Base-by-base conservation (phyloP, 1,140 invertebrate genomes). In the Bombus difficillimus region DNA sequence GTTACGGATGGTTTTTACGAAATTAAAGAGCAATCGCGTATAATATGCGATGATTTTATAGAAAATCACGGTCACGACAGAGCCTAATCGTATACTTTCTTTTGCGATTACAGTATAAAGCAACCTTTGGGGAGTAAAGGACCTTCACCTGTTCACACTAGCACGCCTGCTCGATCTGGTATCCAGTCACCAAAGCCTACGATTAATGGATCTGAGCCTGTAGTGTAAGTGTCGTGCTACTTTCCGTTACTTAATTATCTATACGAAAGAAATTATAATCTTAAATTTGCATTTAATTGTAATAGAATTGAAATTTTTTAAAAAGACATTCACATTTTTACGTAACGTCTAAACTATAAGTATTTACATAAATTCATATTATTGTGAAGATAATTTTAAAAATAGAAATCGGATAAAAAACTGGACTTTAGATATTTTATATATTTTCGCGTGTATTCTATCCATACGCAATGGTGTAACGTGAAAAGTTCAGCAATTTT, bases 181-280 rank as follows among this genome's bases (percentile, higher is more conserved):
- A 93, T 95, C 74, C 94, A 95, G 86, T 95, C 94, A 22, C 94
- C 94, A 53, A 95, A 95, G 89, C 93, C 93, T 59, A 93, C 91
- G 64, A 87, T 94, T 43, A 95, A 95, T 90, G 94, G 94, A 86
- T 93, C 94, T 22, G 93, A 94, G 89, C 86, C 92, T 47, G 74
- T 92, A 25, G 86, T 89, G 94, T 95, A 87, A 95, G 94, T 94
- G 37, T 72, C 28, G 6, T 28, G 39, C 13, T n/a, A n/a, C 13
- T 68, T 68, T 34, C 18, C 32, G 3, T 34, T 37, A 68, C 34
- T 34, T 34, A 12, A 13, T 62, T 62, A 62, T n/a, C 37, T 12
- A 9, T 18, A 66, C 15, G 34, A 68, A 25, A 68, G 15, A 37
- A 68, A 37, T 32, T 64, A 32, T 15, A 6, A 32, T 37, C 64